Conservation (phyloP, 2,113 vertebrate species). For the Myotis brandtii region DNA sequence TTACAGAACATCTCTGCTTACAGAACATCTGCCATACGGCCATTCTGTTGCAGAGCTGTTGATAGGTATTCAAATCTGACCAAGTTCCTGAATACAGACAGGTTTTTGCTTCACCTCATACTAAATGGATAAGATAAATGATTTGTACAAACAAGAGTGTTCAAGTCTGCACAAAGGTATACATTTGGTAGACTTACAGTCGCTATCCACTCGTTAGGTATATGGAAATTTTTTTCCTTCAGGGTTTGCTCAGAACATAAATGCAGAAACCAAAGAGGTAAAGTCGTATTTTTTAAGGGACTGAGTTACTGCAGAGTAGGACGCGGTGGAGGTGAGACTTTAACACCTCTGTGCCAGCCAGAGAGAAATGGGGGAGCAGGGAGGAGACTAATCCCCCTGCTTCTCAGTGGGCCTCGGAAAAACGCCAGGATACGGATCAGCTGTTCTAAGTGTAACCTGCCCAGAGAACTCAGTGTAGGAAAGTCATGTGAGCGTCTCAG, state of each 20-base stretch:
- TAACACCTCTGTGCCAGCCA: neutral
- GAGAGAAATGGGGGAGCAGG: fast-evolving
- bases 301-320: neutral
- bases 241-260: neutral
- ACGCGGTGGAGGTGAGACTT: neutral
- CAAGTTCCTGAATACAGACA: neutral
- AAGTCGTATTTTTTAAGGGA: neutral
- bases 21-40: neutral
- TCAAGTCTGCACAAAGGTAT: neutral
- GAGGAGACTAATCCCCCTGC: neutral
- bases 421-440: neutral
- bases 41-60: neutral
- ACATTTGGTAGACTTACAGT: neutral
- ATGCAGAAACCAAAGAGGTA: neutral
- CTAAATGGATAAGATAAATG: neutral
- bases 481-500: conserved; percentile 56
- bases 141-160: neutral
- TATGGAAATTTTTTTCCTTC: neutral
- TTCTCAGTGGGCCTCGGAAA: neutral
- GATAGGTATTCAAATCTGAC: neutral
- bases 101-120: neutral
- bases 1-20: neutral
- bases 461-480: conserved; percentile 31
- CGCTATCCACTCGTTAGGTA: neutral
- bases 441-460: neutral